Evolutionary conservation across 2,113 vertebrate species (phyloP).

Genomic region (Labeo rohita): DNA sequence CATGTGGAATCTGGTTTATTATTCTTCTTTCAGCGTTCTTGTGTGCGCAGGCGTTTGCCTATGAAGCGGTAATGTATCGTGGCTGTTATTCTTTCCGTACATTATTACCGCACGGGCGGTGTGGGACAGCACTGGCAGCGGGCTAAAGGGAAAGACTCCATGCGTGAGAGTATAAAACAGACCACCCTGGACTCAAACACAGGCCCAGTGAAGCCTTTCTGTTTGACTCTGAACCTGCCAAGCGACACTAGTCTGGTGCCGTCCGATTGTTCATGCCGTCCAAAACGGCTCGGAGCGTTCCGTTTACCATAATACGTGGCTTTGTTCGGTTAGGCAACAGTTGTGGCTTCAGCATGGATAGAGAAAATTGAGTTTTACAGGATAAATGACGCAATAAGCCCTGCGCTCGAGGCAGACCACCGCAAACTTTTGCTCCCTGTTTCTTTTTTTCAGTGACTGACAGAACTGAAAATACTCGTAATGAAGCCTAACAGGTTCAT

Average conservation of each 20-base stretch:
- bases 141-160: conserved; percentile 65
- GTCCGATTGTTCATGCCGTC: conserved; percentile 29
- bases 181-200: conserved; percentile 66
- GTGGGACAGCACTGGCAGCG: conserved; percentile 66
- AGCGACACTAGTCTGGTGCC: conserved; percentile 35
- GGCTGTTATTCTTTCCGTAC: conserved; percentile 76
- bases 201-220: background rate
- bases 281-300: conserved; percentile 69
- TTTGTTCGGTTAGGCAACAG: conserved; percentile 76
- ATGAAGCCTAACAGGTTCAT: conserved; percentile 19
- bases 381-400: conserved; percentile 44
- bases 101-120: conserved; percentile 74
- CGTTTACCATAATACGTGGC: conserved; percentile 37
- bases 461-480: conserved; percentile 20
- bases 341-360: conserved; percentile 38
- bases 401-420: background rate
- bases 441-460: conserved; percentile 32
- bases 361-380: conserved; percentile 49
- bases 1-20: conserved; percentile 53
- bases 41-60: conserved; percentile 48
- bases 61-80: conserved; percentile 60
- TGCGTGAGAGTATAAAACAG: conserved; percentile 53
- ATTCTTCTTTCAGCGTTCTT: conserved; percentile 53
- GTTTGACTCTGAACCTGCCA: conserved; percentile 7
- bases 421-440: conserved; percentile 17